Base-by-base conservation (phyloP, 64 coral and sea anemone species). In the Dendrophyllia cribrosa region DNA sequence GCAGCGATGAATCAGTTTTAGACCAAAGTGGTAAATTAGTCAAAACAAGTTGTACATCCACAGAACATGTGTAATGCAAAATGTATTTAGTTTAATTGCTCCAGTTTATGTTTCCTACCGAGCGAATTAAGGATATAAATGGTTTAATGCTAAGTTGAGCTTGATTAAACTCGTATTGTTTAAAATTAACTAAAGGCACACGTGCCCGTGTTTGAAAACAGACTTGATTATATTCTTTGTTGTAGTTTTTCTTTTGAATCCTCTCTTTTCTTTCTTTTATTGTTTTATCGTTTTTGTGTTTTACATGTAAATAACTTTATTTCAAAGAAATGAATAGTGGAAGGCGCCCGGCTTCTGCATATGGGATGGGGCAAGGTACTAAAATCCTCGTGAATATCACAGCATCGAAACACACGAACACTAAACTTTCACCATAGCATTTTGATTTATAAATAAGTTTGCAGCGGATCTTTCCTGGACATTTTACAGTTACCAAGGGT, bases 91-190 rank as follows among this genome's bases (percentile, higher is more conserved):
- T 43, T 25, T 70, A 26, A 34, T 10, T 7, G 20, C 21, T 74
- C 9, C 6, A 46, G 43, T 83, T 47, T 64, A 83, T 20, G 58
- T 17, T 64, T 66, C 15, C 43, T 13, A 60, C n/a, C 75, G n/a
- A 55, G 20, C 75, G 6, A 59, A 77, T 77, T 20, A 56, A 56
- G 58, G 24, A 62, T 21, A 62, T 63, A 63, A 82, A 63, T 46
- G 16, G 58, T 22, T 67, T 5, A 47, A 63, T 67, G 62, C 80
- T 63, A 23, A 67, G 61, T 66, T 67, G 62, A 67, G 26, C 61
- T 84, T 84, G 80, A 84, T 84, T 45, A 67, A 66, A 84, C 62
- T 82, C 46, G 58, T 63, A 50, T 84, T 84, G 80, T 84, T 68
- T 66, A 68, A 68, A 68, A 84, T 84, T 84, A 65, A 84, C 80